phyloP scores from a whole-genome alignment of 2,113 vertebrate genomes.

The Garra rufa region DNA sequence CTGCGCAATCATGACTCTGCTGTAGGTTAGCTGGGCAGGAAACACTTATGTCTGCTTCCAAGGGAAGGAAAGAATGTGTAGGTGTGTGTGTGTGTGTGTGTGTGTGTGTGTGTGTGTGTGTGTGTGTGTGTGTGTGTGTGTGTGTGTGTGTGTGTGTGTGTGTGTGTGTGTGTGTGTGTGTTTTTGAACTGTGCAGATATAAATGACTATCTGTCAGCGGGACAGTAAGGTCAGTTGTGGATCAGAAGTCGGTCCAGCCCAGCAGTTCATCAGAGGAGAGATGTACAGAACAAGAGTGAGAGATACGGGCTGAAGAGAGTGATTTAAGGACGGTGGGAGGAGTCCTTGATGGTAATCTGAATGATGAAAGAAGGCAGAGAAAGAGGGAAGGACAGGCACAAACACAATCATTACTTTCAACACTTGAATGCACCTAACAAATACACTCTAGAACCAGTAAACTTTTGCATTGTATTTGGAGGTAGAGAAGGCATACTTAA shows the following conservation, averaged over 20 bases:
- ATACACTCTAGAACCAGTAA: not conserved
- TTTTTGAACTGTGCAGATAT: constrained; percentile 2
- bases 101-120: too few relatives aligned
- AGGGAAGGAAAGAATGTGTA: not conserved
- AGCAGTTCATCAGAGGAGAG: constrained; percentile 46
- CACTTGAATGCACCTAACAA: constrained; percentile 51
- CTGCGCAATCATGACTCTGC: too few relatives aligned
- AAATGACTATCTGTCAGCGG: constrained; percentile 65
- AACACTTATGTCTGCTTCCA: not conserved
- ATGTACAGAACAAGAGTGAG: constrained; percentile 53
- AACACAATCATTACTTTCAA: constrained; percentile 10
- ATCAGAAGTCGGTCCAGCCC: constrained; percentile 42
- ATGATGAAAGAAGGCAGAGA: constrained; percentile 38
- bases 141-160: not conserved
- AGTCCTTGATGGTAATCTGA: constrained; percentile 54
- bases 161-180: not conserved
- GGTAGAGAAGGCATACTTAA: not conserved
- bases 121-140: not conserved
- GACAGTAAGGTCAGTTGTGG: constrained; percentile 69
- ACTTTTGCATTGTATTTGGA: not conserved
- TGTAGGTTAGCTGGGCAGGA: not conserved
- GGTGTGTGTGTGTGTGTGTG: not conserved
- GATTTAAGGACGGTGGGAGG: constrained; percentile 37
- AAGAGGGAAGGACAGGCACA: not conserved
- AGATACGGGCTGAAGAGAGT: constrained; percentile 28